Conservation (phyloP, 2,888 invertebrate genomes). For the Euclidia mi region DNA sequence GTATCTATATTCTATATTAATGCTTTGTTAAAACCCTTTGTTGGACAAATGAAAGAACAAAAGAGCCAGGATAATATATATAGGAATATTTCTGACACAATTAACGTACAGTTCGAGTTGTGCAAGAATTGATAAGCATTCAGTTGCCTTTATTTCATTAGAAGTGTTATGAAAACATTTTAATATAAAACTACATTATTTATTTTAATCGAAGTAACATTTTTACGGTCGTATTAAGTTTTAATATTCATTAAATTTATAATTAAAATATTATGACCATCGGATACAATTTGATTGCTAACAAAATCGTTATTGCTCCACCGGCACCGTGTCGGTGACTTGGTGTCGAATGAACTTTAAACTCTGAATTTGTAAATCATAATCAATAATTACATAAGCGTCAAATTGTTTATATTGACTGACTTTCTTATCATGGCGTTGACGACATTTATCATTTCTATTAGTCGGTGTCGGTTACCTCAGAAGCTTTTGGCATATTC, state of each 20-base stretch:
- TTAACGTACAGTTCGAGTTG: not conserved
- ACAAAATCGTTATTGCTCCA: too few relatives aligned
- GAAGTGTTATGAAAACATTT: slow-evolving; percentile 8
- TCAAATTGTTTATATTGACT: too few relatives aligned
- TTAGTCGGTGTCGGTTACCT: too few relatives aligned
- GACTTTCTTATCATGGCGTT: too few relatives aligned
- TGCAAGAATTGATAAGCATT: slow-evolving; percentile 14
- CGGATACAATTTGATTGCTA: too few relatives aligned
- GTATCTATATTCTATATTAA: too few relatives aligned
- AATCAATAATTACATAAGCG: too few relatives aligned
- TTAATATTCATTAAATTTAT: not conserved
- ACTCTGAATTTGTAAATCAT: too few relatives aligned
- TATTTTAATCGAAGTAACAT: not conserved
- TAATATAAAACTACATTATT: not conserved
- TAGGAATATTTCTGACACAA: slow-evolving; percentile 9
- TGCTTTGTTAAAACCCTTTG: not conserved
- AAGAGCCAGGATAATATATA: not conserved
- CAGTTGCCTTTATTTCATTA: slow-evolving; percentile 4
- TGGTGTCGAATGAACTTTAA: too few relatives aligned
- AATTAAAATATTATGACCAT: not conserved
- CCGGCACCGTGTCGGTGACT: too few relatives aligned
- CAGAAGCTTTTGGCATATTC: too few relatives aligned
- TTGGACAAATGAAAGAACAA: not conserved
- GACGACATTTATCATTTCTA: too few relatives aligned
- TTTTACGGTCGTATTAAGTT: slow-evolving; percentile 2